A percentile compares a stretch with the other conserved stretches of the same genome.
Conservation (phyloP, 2,888 invertebrate genomes). For the Drosophila neutralis region DNA sequence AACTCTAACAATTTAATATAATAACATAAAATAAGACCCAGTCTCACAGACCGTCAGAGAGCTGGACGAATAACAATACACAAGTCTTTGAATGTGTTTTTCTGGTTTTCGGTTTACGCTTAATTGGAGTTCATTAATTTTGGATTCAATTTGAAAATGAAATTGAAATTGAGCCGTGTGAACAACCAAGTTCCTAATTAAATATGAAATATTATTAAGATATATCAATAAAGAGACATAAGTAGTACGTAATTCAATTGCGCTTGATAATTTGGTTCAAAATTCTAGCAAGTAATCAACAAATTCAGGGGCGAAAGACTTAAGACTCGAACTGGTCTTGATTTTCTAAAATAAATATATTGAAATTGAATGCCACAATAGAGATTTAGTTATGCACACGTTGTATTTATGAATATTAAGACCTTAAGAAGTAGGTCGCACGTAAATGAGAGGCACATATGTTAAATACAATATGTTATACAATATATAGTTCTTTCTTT, state of each 20-base stretch:
- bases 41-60: not conserved
- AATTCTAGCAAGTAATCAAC: constrained; percentile 66
- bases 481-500: constrained; percentile 28
- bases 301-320: constrained; percentile 66
- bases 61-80: constrained; percentile 16
- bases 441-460: constrained; percentile 46
- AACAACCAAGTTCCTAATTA: constrained; percentile 59
- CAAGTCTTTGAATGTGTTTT: constrained; percentile 17
- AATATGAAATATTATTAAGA: constrained; percentile 49
- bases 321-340: constrained; percentile 29
- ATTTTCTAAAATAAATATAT: constrained; percentile 31
- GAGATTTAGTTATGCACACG: constrained; percentile 8
- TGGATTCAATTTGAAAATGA: constrained; percentile 47
- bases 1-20: constrained; percentile 29
- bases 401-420: not conserved
- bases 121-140: constrained; percentile 76
- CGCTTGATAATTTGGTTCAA: constrained; percentile 51
- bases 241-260: constrained; percentile 33
- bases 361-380: constrained; percentile 25
- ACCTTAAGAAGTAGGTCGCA: constrained; percentile 45
- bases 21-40: constrained; percentile 26
- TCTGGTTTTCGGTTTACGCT: constrained; percentile 41
- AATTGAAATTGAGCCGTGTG: constrained; percentile 61
- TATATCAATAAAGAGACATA: constrained; percentile 46
- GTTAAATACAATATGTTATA: constrained; percentile 1